A percentile compares a stretch with the other conserved stretches of the same genome.
These are phyloP conservation scores for Acanthis flammea DNA, from an alignment of 2,797 vertebrate species.

Conservation along the genomic window DNA sequence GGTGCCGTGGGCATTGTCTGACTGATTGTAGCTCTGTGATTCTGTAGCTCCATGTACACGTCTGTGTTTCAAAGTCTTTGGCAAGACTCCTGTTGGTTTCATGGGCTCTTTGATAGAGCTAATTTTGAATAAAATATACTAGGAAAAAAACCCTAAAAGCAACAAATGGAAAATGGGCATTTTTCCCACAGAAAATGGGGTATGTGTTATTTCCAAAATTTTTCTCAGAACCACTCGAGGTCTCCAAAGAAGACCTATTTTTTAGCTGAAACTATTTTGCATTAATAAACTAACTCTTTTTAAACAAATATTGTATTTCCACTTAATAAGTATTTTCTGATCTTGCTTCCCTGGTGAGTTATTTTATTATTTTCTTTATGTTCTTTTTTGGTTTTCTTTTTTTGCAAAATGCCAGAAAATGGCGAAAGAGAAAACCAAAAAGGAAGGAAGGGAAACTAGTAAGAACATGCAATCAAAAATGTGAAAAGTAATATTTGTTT, in stretches of 20 bases:
- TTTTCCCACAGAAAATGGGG: background rate
- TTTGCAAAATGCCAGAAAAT: background rate
- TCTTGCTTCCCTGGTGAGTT: background rate
- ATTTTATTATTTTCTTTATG: background rate
- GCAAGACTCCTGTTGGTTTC: background rate
- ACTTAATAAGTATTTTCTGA: background rate
- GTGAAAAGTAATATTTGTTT: background rate
- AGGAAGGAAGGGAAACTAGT: background rate
- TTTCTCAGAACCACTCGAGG: background rate
- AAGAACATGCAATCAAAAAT: background rate
- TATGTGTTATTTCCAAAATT: background rate
- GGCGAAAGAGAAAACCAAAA: background rate
- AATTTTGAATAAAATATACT: conserved; percentile 9
- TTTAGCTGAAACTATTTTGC: background rate
- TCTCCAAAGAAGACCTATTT: background rate
- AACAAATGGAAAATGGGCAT: background rate
- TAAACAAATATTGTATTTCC: background rate
- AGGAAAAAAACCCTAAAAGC: background rate
- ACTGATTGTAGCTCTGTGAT: background rate
- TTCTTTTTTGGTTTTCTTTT: background rate
- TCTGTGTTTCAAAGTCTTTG: background rate
- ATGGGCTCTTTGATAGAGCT: background rate
- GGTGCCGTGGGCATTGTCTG: background rate
- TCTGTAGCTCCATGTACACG: background rate
- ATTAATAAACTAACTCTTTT: background rate